Percentiles rank a stretch among this genome's conserved stretches.
Conservation (phyloP, 2,797 vertebrate genomes). For the Naso thynnoides region DNA sequence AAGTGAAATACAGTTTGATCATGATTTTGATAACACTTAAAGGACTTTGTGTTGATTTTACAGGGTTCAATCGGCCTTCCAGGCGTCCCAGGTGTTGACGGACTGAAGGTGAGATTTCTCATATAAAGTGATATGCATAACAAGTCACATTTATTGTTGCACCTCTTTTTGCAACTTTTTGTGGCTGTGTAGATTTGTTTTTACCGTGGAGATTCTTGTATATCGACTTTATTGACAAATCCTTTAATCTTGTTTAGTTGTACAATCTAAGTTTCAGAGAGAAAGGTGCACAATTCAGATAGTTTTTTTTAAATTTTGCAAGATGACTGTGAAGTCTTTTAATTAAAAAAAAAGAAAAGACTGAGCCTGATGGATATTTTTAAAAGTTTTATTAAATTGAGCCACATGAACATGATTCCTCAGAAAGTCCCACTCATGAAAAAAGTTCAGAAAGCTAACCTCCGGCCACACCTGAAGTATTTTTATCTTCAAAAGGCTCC, state of each 20-base stretch:
- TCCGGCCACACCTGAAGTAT: conserved; percentile 43
- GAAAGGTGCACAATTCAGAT: neutral
- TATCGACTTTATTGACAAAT: neutral
- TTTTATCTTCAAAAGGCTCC: conserved; percentile 49
- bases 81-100: conserved; percentile 90
- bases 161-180: too few relatives aligned
- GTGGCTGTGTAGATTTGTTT: too few relatives aligned
- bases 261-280: neutral
- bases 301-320: neutral
- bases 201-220: too few relatives aligned
- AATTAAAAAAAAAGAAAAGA: too few relatives aligned
- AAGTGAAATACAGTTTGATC: neutral
- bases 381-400: neutral
- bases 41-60: conserved; percentile 63
- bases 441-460: conserved; percentile 9
- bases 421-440: neutral
- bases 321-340: neutral
- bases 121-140: conserved; percentile 6
- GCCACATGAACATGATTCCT: too few relatives aligned
- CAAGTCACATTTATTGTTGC: neutral
- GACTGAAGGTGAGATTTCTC: conserved; percentile 90
- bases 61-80: conserved; percentile 91
- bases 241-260: neutral
- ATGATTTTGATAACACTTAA: conserved; percentile 4
- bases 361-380: neutral